Evolutionary conservation across 2,113 vertebrate species (phyloP).

Genomic region (Pagrus major): DNA sequence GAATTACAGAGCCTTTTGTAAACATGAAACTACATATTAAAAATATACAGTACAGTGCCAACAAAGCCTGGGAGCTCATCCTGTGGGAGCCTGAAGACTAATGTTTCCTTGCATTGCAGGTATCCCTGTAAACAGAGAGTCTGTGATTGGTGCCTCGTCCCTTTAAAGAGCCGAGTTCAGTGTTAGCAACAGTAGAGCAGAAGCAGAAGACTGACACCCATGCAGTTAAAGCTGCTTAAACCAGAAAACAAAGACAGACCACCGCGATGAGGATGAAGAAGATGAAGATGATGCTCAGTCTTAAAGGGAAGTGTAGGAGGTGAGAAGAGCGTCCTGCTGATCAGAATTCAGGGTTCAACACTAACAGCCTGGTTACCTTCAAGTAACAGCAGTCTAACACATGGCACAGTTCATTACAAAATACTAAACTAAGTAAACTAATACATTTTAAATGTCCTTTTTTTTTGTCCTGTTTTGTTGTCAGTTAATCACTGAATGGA

Average conservation of each 20-base stretch:
- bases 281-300: background rate
- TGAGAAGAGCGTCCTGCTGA: constrained; percentile 11
- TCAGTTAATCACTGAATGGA: too few species aligned
- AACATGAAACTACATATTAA: too few species aligned
- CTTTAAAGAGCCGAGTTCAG: constrained; percentile 38
- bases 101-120: background rate
- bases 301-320: constrained; percentile 27
- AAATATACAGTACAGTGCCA: too few species aligned
- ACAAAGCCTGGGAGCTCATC: background rate
- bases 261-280: constrained; percentile 14
- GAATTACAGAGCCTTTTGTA: too few species aligned
- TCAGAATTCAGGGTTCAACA: constrained; percentile 51
- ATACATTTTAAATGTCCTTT: too few species aligned
- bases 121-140: constrained; percentile 15
- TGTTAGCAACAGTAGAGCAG: constrained; percentile 18
- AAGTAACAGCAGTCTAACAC: background rate
- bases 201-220: constrained; percentile 12
- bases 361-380: background rate
- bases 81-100: background rate
- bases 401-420: background rate
- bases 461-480: too few species aligned
- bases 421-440: background rate
- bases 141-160: background rate
- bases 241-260: constrained; percentile 19
- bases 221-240: constrained; percentile 41